Percentiles rank a stretch among this genome's conserved stretches.
These are phyloP conservation scores for Panorpa germanica DNA, from an alignment of 2,888 invertebrate species.

Conservation along the genomic window DNA sequence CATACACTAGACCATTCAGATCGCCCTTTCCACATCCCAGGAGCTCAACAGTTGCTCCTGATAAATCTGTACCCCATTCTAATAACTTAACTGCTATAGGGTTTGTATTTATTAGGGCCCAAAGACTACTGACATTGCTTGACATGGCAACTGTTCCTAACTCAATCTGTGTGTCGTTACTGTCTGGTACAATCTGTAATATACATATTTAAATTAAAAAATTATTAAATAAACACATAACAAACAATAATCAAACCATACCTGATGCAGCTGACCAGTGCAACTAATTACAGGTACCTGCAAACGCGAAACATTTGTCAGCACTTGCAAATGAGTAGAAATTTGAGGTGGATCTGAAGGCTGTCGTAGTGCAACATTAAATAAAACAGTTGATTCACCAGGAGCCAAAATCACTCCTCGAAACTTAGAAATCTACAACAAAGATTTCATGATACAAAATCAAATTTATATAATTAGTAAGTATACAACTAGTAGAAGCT, in stretches of 20 bases:
- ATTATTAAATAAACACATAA: slow-evolving; percentile 3
- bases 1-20: too few species aligned
- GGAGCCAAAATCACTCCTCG: too few species aligned
- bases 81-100: slow-evolving; percentile 47
- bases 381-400: too few species aligned
- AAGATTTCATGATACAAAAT: too few species aligned
- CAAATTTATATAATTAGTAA: too few species aligned
- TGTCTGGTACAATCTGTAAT: slow-evolving; percentile 10
- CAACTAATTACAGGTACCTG: slow-evolving; percentile 27
- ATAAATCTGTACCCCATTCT: slow-evolving; percentile 37
- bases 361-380: too few species aligned
- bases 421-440: too few species aligned
- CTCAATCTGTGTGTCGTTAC: slow-evolving; percentile 26
- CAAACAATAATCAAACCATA: slow-evolving; percentile 12
- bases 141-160: slow-evolving; percentile 46
- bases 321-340: slow-evolving; percentile 19
- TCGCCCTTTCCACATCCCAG: slow-evolving; percentile 37
- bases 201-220: too few species aligned
- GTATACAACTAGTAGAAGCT: too few species aligned
- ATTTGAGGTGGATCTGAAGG: slow-evolving; percentile 10
- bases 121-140: slow-evolving; percentile 44
- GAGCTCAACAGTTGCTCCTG: slow-evolving; percentile 34
- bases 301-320: slow-evolving; percentile 29
- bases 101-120: slow-evolving; percentile 55
- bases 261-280: slow-evolving; percentile 24